Evolutionary conservation across 2,113 vertebrate species (phyloP), one percentile per base, ranked within the genome.

Genomic region (Gymnogyps californianus): DNA sequence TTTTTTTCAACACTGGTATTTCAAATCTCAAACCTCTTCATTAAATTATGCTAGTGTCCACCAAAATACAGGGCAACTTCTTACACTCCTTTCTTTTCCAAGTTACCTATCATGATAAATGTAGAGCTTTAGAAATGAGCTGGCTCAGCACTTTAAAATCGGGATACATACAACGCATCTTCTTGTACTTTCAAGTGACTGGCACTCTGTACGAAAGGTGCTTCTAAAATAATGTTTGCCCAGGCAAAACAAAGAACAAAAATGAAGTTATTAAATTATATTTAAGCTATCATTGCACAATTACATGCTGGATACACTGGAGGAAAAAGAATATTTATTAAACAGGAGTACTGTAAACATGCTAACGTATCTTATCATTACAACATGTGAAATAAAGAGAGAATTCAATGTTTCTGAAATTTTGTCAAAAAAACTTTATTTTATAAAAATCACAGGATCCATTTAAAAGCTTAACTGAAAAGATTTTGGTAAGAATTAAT

Each of bases 381-480:
- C 16, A 52, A n/a, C 0, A 0, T 44, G 57, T 62, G 40, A 87
- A 84, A 95, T 59, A 57, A 74, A 70, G 24, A 82, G 25, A 87
- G 10, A 14, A 81, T 19, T 81, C 34, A 22, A 9, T 29, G 15
- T 58, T 95, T 59, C 82, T 80, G 54, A 86, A 52, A 69, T 79
- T 28, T 52, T 83, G 34, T 83, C 47, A 26, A 87, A 84, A 70
- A 0, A 1, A 0, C 21, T 93, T 96, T 81, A 85, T 90, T 94
- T 74, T 61, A 86, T 57, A 85, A 95, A 95, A 92, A 87, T 78
- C 74, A 83, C 20, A 70, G 13, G 42, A 89, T 57, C 46, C 5
- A 77, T 87, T 87, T 64, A 59, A 93, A 93, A 85, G 36, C n/a
- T 22, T 57, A 62, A 77, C 52, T 20, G 11, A 59, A 89, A 71